Conservation (phyloP, 1,140 invertebrate genomes). For the Cydia splendana region DNA sequence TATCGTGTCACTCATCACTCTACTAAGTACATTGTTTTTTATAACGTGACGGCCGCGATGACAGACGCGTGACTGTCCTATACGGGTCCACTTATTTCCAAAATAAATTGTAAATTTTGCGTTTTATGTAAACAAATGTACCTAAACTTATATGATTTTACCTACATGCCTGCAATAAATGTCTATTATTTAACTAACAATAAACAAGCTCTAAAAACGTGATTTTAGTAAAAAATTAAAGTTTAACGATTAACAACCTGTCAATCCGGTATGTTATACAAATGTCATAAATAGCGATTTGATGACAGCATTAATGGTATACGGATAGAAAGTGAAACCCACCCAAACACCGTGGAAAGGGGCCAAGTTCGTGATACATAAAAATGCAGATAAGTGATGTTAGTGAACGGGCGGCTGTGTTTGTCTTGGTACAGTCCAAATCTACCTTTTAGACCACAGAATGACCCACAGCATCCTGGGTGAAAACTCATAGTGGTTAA, state of each 20-base stretch:
- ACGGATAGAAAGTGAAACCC: constrained; percentile 6
- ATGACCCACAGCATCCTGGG: no score
- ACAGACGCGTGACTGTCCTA: no score
- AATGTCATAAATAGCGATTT: not conserved
- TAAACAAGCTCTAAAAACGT: not conserved
- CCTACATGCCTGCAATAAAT: no score
- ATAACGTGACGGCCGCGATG: no score
- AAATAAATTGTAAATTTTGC: no score
- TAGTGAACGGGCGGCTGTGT: not conserved
- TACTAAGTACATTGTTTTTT: no score
- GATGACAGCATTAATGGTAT: not conserved
- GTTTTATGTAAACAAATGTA: no score
- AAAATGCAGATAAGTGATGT: constrained; percentile 4
- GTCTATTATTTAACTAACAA: no score
- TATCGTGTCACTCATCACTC: no score
- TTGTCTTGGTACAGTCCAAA: not conserved
- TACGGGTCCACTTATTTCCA: no score
- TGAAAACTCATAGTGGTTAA: no score
- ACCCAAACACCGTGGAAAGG: not conserved
- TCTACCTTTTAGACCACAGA: not conserved
- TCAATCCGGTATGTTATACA: not conserved
- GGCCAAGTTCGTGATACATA: constrained; percentile 18
- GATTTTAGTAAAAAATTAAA: not conserved
- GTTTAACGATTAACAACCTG: not conserved
- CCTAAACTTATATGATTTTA: no score